Evolutionary conservation across 2,113 vertebrate genomes (phyloP), one percentile per base, ranked within the genome.

Genomic region (Burhinus bistriatus): DNA sequence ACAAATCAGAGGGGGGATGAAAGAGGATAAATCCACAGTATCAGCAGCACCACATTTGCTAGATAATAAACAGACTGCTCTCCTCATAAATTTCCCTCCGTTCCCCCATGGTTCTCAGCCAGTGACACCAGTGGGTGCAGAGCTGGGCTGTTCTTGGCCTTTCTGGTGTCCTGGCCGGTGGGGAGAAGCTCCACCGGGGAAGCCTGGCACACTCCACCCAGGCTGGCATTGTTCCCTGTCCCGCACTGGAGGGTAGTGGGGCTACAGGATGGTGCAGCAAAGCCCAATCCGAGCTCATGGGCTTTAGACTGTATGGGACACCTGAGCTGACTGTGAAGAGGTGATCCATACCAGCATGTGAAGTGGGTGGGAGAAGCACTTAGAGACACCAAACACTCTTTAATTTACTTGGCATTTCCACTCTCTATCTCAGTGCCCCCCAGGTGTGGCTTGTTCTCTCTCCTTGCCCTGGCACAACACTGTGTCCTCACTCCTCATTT

Each of bases 1-100:
- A 98, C 97, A 98, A 98, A 98, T 98, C 98, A 98, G 97, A 97
- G 83, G 64, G 95, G 92, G 95, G 66, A 97, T 95, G 97, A 97
- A 96, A 95, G 97, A 98, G 96, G 95, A 98, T 98, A 98, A 98
- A 98, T 98, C 97, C 97, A 95, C 11, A 51, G 92, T 97, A 97
- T 96, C 93, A 98, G 96, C 97, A 96, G 94, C 89, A 81, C 90
- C 94, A 97, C 97, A 97, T 97, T 98, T 97, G 97, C 95, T 90
- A 97, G 98, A 98, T 98, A 98, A 98, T 98, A 98, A 98, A 98
- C 98, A 96, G 96, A 97, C 97, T 97, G 80, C 88, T 66, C 70
- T 87, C 64, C 81, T 89, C 94, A 66, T 95, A 97, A 97, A 97
- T 97, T 90, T 94, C 27, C 51, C 38, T 90, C 71, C 8, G 14